Base-by-base conservation (phyloP, 2,797 vertebrate genomes). In the Enteromius viviparus region DNA sequence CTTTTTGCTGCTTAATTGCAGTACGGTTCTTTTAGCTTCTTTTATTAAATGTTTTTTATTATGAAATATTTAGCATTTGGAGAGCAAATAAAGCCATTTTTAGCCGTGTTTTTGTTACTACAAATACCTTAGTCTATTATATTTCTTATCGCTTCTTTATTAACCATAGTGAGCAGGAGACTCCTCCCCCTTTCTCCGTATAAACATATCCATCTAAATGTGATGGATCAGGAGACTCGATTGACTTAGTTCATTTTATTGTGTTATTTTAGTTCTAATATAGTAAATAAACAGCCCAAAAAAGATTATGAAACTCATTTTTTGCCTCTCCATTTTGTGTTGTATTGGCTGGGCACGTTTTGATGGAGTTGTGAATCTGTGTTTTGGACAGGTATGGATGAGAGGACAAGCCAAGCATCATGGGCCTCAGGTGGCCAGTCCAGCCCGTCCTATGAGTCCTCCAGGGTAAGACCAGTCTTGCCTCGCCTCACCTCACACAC, bases 361-460 rank as follows among this genome's bases (percentile, higher is more conserved):
- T 89, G 89, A 91, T 84, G 74, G 85, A 93, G 88, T 87, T 89
- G 87, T 92, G 88, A 79, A n/a, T 95, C 90, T 90, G 91, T 88
- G 88, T 83, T 90, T 62, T 87, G 94, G 86, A 90, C 94, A 99
- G 98, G 97, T 94, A 95, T 98, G 94, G 98, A 99, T 91, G 98
- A 99, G 90, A 91, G 97, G 92, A 95, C 95, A 91, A 95, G 92
- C 91, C 93, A 96, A 83, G 91, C 96, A 11, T 96, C 97, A 82
- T 99, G 98, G 98, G 95, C 95, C 95, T 88, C 97, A 94, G 96
- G 96, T 85, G 95, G 96, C 89, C 96, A 97, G 90, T 93, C 96
- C 92, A 99, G 97, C 92, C 97, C 97, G 78, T 95, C 97, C 7
- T 98, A 96, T 85, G 96, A 98, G 85, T 95, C 97, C 91, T 96